These are phyloP conservation scores for Oxycera nigricornis DNA, from an alignment of 2,888 invertebrate genomes.

Conservation along the genomic window DNA sequence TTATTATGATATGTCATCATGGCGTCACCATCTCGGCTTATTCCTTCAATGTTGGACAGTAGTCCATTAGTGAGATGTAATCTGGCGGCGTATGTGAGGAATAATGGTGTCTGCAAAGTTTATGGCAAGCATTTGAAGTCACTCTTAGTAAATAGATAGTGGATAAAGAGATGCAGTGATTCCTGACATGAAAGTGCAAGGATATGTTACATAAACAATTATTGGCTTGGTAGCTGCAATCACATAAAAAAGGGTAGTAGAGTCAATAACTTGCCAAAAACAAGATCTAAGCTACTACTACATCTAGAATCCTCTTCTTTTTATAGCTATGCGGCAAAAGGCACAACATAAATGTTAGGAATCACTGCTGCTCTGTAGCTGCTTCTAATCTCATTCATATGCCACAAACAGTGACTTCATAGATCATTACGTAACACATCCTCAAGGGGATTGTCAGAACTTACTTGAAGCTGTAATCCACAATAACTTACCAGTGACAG, in stretches of 20 bases:
- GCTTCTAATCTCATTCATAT: not conserved
- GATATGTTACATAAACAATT: not conserved
- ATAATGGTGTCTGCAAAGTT: slow-evolving; percentile 55
- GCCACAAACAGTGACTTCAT: not conserved
- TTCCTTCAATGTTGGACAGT: slow-evolving; percentile 58
- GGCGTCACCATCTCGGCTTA: slow-evolving; percentile 55
- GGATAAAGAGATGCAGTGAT: not conserved
- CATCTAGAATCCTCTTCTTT: not conserved
- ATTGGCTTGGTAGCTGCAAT: too few relatives aligned
- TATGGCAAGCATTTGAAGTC: slow-evolving; percentile 3
- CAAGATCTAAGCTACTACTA: too few relatives aligned
- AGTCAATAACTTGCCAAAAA: too few relatives aligned
- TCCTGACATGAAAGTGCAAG: not conserved
- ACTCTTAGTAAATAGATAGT: not conserved
- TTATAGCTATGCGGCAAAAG: not conserved
- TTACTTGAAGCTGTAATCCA: not conserved
- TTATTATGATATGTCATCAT: slow-evolving; percentile 59
- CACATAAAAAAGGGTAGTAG: too few relatives aligned
- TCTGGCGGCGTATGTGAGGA: slow-evolving; percentile 57
- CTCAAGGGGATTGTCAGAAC: not conserved
- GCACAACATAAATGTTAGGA: not conserved
- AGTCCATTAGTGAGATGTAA: slow-evolving; percentile 57
- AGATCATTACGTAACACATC: not conserved
- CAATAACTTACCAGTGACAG: slow-evolving; percentile 55
- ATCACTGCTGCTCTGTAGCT: not conserved